Conservation (phyloP, 2,888 invertebrate genomes). For the Hyalella azteca region DNA sequence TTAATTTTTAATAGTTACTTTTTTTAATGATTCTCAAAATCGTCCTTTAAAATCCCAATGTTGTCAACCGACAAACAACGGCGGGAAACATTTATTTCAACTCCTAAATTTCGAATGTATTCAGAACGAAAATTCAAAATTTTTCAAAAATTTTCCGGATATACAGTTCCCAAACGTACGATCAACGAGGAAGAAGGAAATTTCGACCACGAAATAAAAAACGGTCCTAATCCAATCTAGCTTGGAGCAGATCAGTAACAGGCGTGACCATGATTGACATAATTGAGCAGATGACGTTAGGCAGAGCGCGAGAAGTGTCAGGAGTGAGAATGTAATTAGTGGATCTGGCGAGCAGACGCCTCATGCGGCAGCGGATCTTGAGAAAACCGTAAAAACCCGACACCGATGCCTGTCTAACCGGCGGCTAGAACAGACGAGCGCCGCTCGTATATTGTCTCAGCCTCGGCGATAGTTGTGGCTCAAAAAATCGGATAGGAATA, state of each 20-base stretch:
- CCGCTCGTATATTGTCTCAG: neutral
- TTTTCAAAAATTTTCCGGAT: no score
- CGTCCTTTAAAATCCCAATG: no score
- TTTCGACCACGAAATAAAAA: neutral
- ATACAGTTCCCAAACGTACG: no score
- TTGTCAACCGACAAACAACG: no score
- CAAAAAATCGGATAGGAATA: no score
- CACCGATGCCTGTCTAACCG: neutral
- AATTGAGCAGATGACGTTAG: conserved; percentile 30
- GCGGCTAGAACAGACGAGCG: neutral
- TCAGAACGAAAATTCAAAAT: no score
- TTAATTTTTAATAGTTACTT: no score
- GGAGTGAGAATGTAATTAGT: conserved; percentile 22
- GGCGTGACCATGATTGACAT: conserved; percentile 23
- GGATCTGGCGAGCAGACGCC: neutral
- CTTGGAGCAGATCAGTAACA: conserved; percentile 9
- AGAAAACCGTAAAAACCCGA: neutral
- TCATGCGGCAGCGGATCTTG: neutral
- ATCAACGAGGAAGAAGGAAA: neutral
- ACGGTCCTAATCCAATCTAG: conserved; percentile 13
- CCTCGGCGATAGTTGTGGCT: no score
- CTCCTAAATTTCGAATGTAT: no score
- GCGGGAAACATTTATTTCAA: no score
- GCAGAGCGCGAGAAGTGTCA: conserved; percentile 26
- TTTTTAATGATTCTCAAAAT: no score